Conservation (phyloP, 1,140 invertebrate genomes). For the Cotesia typhae region DNA sequence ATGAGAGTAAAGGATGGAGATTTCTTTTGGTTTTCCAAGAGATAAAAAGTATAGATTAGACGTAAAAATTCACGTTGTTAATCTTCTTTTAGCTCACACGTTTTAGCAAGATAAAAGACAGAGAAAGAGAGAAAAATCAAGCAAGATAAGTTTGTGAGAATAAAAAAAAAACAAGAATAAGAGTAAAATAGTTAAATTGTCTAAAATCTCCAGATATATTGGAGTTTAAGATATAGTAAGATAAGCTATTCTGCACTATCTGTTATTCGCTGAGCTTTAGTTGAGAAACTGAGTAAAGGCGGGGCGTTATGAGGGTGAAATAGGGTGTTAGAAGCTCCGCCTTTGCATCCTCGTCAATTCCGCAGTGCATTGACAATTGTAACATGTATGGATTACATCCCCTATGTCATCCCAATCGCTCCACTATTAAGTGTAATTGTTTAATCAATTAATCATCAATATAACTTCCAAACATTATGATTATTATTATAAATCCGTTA, state of each 20-base stretch:
- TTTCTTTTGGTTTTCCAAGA: not conserved
- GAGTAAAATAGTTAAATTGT: constrained; percentile 25
- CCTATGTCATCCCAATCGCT: not conserved
- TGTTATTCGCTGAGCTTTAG: constrained; percentile 27
- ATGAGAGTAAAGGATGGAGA: not conserved
- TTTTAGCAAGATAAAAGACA: not conserved
- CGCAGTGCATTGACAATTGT: constrained; percentile 4
- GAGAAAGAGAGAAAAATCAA: not conserved
- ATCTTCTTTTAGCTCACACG: constrained; percentile 1
- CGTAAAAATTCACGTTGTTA: not conserved
- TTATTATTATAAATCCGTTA: too few species aligned
- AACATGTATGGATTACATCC: constrained; percentile 1
- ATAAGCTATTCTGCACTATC: constrained; percentile 19
- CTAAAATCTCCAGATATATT: constrained; percentile 42
- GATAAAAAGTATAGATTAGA: constrained; percentile 11
- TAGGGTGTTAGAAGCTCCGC: constrained; percentile 46
- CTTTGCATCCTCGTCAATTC: constrained; percentile 36
- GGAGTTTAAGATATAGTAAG: not conserved
- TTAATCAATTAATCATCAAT: too few species aligned
- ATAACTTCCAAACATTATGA: too few species aligned
- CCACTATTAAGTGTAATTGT: not conserved
- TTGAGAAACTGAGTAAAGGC: constrained; percentile 46
- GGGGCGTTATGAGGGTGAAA: constrained; percentile 43
- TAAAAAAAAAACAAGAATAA: not conserved
- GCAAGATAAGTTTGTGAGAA: not conserved